Percentiles rank a stretch among this genome's conserved stretches.
Evolutionary conservation across 2,888 invertebrate genomes (phyloP).

Genomic region (Sicus ferrugineus): DNA sequence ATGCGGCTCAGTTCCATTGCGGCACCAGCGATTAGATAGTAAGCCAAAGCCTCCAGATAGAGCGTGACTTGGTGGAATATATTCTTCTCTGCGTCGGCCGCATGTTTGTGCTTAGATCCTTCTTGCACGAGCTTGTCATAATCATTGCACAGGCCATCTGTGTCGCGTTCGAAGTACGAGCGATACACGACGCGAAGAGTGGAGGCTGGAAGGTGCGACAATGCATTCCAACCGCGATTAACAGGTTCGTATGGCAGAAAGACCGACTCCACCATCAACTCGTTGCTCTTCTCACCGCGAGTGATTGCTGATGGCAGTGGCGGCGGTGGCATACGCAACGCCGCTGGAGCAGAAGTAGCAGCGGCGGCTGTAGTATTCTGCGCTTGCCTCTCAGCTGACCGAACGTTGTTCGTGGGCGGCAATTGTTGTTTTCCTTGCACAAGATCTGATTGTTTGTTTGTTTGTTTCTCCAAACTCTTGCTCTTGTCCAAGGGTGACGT

Average conservation of each 20-base stretch:
- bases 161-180: constrained; percentile 63
- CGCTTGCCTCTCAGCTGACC: constrained; percentile 56
- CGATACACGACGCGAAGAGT: constrained; percentile 56
- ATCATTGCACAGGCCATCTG: constrained; percentile 58
- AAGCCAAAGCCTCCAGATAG: constrained; percentile 91
- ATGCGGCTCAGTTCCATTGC: constrained; percentile 85
- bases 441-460: constrained; percentile 39
- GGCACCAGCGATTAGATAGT: constrained; percentile 89
- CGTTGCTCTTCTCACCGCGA: constrained; percentile 24
- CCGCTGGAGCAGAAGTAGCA: constrained; percentile 34
- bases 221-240: neutral
- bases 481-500: no score
- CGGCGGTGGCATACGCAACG: constrained; percentile 40
- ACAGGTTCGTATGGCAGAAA: neutral
- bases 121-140: constrained; percentile 74
- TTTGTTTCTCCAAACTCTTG: constrained; percentile 40
- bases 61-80: constrained; percentile 85
- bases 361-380: constrained; percentile 39
- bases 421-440: constrained; percentile 45
- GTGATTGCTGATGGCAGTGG: constrained; percentile 37
- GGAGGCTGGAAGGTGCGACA: constrained; percentile 34
- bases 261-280: constrained; percentile 13
- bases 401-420: constrained; percentile 64
- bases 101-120: constrained; percentile 85
- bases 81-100: constrained; percentile 85